These are phyloP conservation scores for Cryptotis parvus DNA, from an alignment of 2,113 vertebrate genomes.

Conservation along the genomic window DNA sequence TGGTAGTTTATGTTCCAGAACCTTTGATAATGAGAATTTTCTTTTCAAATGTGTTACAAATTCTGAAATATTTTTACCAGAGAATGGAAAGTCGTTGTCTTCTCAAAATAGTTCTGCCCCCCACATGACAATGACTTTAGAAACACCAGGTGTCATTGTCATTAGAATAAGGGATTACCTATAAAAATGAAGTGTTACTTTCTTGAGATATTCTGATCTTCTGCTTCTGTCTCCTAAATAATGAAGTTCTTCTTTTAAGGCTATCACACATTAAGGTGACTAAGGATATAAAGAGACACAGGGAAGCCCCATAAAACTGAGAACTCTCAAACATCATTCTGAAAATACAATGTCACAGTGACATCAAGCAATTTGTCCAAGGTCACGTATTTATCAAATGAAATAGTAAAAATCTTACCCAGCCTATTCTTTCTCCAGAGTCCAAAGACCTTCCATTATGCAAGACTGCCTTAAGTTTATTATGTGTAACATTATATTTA, in stretches of 20 bases:
- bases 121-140: neutral
- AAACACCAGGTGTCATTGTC: neutral
- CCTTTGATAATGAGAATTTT: slow-evolving; percentile 16
- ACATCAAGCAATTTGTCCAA: neutral
- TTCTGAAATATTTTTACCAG: slow-evolving; percentile 48
- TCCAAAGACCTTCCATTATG: neutral
- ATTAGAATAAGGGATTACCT: neutral
- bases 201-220: neutral
- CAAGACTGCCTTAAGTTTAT: neutral
- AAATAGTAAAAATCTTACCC: neutral
- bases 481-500: slow-evolving; percentile 42
- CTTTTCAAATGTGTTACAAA: slow-evolving; percentile 20
- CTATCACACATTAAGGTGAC: neutral
- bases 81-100: neutral
- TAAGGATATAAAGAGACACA: neutral
- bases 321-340: neutral
- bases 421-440: neutral
- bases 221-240: neutral
- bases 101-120: slow-evolving; percentile 22
- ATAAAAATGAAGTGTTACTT: slow-evolving; percentile 17
- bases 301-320: neutral
- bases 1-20: neutral
- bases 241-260: neutral
- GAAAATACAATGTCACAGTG: neutral
- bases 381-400: neutral